phyloP scores from a whole-genome alignment of 1,140 invertebrate genomes.

The Scylla paramamosain region DNA sequence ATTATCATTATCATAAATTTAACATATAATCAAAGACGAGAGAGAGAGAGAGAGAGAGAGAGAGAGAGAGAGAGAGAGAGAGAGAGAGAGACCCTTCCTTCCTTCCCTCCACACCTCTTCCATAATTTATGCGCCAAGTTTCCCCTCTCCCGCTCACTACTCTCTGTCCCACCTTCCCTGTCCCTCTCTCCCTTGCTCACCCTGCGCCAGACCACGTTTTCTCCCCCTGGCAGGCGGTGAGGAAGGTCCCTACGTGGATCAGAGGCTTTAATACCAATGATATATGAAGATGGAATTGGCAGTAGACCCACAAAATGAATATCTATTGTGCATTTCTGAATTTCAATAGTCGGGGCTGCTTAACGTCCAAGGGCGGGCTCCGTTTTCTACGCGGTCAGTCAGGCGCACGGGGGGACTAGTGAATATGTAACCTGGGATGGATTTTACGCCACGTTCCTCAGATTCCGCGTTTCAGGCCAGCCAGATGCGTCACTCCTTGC shows the following conservation, averaged over 20 bases:
- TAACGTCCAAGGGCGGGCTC: background rate
- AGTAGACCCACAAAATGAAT: background rate
- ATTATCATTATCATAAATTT: too few relatives aligned
- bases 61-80: conserved; percentile 42
- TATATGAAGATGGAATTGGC: conserved; percentile 14
- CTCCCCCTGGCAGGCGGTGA: background rate
- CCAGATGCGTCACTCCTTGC: too few relatives aligned
- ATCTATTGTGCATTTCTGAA: conserved; percentile 6
- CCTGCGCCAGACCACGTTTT: background rate
- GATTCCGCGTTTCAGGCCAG: too few relatives aligned
- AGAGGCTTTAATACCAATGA: conserved; percentile 1
- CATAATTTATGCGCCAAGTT: background rate
- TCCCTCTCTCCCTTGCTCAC: background rate
- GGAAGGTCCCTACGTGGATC: background rate
- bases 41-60: conserved; percentile 52
- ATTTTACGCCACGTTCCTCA: background rate
- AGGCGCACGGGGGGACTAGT: background rate
- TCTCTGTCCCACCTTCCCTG: background rate
- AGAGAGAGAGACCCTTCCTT: background rate
- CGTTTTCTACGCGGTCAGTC: background rate
- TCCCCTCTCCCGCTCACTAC: background rate
- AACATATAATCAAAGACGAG: background rate
- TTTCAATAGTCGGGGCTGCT: background rate
- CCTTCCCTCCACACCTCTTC: background rate
- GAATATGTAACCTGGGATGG: background rate